These are phyloP conservation scores for Myotis findleyi DNA, from an alignment of 2,797 vertebrate genomes.

Conservation along the genomic window DNA sequence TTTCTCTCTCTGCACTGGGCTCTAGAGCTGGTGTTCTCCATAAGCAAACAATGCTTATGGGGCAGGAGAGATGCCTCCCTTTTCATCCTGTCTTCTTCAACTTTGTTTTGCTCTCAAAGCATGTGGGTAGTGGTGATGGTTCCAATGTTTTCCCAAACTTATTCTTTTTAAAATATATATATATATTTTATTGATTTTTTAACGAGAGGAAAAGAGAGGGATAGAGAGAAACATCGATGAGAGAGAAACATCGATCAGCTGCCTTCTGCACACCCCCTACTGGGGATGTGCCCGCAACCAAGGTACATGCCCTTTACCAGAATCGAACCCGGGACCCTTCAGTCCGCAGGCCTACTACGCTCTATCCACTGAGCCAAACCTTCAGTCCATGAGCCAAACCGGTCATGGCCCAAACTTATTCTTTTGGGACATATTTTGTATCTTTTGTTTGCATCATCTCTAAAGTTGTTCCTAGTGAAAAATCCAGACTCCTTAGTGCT, in stretches of 20 bases:
- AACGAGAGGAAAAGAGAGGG: too few species aligned
- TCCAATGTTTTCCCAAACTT: background rate
- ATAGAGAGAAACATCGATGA: too few species aligned
- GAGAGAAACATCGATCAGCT: too few species aligned
- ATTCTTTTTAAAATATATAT: background rate
- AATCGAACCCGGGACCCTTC: too few species aligned
- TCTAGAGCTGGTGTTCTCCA: background rate
- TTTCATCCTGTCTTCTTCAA: background rate
- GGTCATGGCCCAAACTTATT: background rate
- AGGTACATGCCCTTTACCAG: too few species aligned
- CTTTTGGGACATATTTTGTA: slow-evolving; percentile 10
- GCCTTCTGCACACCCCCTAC: too few species aligned
- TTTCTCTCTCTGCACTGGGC: background rate
- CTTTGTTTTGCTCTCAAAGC: slow-evolving; percentile 14
- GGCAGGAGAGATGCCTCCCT: background rate
- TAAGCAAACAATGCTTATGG: background rate
- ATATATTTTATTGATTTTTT: too few species aligned
- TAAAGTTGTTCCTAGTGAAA: slow-evolving; percentile 13
- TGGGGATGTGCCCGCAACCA: too few species aligned
- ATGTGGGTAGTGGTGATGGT: background rate
- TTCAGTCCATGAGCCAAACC: too few species aligned
- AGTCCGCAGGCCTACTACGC: too few species aligned
- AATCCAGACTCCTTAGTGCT: slow-evolving; percentile 34
- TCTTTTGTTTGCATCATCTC: slow-evolving; percentile 39
- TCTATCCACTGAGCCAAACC: too few species aligned